Evolutionary conservation across 2,888 invertebrate genomes (phyloP), one percentile per base, ranked within the genome.

Genomic region (Clunio marinus): DNA sequence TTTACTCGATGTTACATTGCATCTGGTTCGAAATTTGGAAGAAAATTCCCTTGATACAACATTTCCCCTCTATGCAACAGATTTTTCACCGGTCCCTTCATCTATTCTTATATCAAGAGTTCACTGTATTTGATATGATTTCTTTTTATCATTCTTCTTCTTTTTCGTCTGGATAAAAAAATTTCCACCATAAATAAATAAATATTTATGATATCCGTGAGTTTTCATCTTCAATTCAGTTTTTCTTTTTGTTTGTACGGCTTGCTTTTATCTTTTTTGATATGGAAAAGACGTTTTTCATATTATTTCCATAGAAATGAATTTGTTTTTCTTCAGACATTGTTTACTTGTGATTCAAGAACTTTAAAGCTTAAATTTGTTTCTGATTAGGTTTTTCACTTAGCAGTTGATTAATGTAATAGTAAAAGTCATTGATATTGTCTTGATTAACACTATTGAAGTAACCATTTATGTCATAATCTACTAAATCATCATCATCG

Each of bases 401-500:
- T 60, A 66, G 37, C 13, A 66, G 66, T 35, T 66, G 55, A 66
- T 66, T 66, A 55, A 66, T 66, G 35, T 66, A 66, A 35, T 32
- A 66, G 37, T 66, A 66, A 55, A 55, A 66, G 55, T 66, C 66
- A 55, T 66, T 66, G 51, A 66, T 66, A 66, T 66, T 66, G 66
- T 66, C 66, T 28, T 66, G 25, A 35, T 66, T 66, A 66, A 66
- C 25, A 15, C 35, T 66, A 55, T 66, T 66, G 24, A 66, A 66
- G 35, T 46, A 55, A 46, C 35, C 51, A 32, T 66, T 66, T 20
- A 55, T 10, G 8, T 51, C 55, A 17, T 66, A 66, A 55, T 66
- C 66, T 13, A 15, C 24, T 13, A 15, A 37, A 13, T 63, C 63
- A 51, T 66, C 27, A 20, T 32, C 55, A n/a, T 55, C 55, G 4